phyloP scores from a whole-genome alignment of 2,113 vertebrate genomes.

The Prionailurus viverrinus region DNA sequence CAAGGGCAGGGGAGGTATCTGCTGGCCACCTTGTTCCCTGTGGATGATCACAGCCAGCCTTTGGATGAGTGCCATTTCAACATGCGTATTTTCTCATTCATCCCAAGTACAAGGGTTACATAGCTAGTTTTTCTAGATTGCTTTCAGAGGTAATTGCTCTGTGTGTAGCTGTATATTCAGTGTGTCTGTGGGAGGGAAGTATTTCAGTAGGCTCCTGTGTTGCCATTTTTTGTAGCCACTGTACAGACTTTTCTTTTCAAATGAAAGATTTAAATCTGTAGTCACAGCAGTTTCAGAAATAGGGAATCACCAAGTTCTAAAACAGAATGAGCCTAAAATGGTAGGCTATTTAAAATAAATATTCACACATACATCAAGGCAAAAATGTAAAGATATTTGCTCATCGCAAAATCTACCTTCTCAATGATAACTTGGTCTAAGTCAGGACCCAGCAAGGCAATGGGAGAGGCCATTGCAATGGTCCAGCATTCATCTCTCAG shows the following conservation, averaged over 20 bases:
- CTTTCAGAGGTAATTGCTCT: not conserved
- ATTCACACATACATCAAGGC: not conserved
- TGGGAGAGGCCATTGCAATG: not conserved
- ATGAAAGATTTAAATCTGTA: conserved; percentile 15
- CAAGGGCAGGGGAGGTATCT: not conserved
- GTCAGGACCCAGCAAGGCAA: not conserved
- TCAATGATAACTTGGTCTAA: not conserved
- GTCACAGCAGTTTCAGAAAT: not conserved
- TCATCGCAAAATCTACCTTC: not conserved
- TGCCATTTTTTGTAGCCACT: not conserved
- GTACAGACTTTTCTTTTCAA: not conserved
- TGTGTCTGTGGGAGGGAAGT: not conserved
- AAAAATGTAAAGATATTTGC: not conserved
- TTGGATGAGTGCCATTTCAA: not conserved
- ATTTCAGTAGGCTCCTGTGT: not conserved
- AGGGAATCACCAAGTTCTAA: not conserved
- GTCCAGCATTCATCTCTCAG: not conserved
- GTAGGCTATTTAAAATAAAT: not conserved
- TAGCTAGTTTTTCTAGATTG: not conserved
- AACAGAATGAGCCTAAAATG: not conserved
- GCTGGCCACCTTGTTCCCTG: not conserved
- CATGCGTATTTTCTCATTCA: not conserved
- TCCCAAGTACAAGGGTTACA: not conserved
- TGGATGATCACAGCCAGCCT: not conserved
- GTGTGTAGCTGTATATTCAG: not conserved